These are phyloP conservation scores for Oncorhynchus mykiss DNA, from an alignment of 2,113 vertebrate genomes.

Conservation along the genomic window DNA sequence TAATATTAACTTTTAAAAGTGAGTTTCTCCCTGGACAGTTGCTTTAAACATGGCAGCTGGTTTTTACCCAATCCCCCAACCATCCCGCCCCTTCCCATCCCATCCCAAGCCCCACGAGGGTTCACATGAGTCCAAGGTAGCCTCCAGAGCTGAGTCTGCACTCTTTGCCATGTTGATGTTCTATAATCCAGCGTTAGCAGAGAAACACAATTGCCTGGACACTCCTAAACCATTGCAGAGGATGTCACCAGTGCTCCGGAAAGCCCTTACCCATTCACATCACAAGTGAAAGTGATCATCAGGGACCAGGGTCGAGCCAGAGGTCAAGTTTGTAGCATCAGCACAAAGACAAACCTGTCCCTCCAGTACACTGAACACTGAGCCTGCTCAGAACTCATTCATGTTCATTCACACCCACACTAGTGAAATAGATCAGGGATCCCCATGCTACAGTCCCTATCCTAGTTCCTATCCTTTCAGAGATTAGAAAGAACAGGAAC, in stretches of 20 bases:
- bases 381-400: constrained; percentile 23
- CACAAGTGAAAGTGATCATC: constrained; percentile 38
- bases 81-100: background rate
- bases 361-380: constrained; percentile 26
- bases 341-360: constrained; percentile 32
- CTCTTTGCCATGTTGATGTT: constrained; percentile 28
- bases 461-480: no score
- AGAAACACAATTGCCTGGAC: constrained; percentile 7
- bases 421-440: constrained; percentile 17
- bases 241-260: constrained; percentile 47
- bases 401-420: constrained; percentile 41
- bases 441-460: no score
- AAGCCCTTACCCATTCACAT: constrained; percentile 37
- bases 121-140: constrained; percentile 53
- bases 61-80: background rate
- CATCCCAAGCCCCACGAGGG: constrained; percentile 10
- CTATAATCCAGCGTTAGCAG: constrained; percentile 31
- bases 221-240: constrained; percentile 30
- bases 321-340: constrained; percentile 49
- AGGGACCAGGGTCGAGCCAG: constrained; percentile 30
- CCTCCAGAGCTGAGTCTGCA: constrained; percentile 40
- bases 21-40: background rate
- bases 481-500: no score
- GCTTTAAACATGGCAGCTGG: background rate
- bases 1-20: no score